These are phyloP conservation scores for Cyaniris semiargus DNA, from an alignment of 2,888 invertebrate species.

Conservation along the genomic window DNA sequence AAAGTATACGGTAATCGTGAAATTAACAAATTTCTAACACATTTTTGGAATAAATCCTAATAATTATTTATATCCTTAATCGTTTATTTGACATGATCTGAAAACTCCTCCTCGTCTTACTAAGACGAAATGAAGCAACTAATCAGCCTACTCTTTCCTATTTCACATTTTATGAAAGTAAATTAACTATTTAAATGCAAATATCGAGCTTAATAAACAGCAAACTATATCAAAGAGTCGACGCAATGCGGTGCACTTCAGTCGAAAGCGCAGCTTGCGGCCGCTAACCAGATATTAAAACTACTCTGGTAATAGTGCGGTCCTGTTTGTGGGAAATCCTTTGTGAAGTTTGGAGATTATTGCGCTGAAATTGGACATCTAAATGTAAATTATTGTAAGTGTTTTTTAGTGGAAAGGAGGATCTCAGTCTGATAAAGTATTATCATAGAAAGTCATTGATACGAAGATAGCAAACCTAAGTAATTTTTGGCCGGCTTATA, in stretches of 20 bases:
- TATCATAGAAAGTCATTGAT: too few relatives aligned
- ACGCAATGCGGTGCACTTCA: conserved; percentile 27
- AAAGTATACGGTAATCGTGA: too few relatives aligned
- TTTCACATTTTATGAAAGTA: not conserved
- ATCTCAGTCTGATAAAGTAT: not conserved
- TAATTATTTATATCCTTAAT: too few relatives aligned
- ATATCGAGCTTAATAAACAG: not conserved
- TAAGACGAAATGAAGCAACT: too few relatives aligned
- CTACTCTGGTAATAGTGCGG: conserved; percentile 19
- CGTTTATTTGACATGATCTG: too few relatives aligned
- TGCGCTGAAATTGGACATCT: not conserved
- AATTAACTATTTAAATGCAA: conserved; percentile 1
- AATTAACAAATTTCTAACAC: too few relatives aligned
- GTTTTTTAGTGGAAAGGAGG: not conserved
- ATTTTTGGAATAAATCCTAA: too few relatives aligned
- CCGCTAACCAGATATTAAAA: conserved; percentile 30
- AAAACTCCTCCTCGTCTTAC: too few relatives aligned
- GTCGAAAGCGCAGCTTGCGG: conserved; percentile 19
- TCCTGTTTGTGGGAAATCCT: not conserved
- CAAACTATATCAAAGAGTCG: conserved; percentile 13
- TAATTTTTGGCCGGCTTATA: too few relatives aligned
- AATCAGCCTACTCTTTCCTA: too few relatives aligned
- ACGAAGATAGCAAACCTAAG: too few relatives aligned
- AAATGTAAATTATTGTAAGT: conserved; percentile 5
- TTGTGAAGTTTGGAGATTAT: conserved; percentile 10